These are phyloP conservation scores for Agraylea sexmaculata DNA, from an alignment of 1,140 invertebrate species.

Conservation along the genomic window DNA sequence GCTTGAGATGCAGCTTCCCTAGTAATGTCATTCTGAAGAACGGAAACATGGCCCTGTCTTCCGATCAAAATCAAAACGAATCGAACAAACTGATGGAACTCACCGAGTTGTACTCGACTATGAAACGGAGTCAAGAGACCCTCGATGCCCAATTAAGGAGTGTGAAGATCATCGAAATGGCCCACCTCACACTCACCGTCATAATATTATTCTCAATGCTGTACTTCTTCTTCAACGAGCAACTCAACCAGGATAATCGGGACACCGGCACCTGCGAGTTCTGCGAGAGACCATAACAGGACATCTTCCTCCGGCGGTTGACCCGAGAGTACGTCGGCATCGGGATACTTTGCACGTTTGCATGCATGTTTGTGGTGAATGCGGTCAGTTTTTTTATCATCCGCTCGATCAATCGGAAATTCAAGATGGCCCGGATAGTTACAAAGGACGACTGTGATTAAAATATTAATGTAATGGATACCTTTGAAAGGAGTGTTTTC, in stretches of 20 bases:
- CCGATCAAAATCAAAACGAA: background rate
- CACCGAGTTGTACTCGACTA: background rate
- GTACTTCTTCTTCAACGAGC: conserved; percentile 12
- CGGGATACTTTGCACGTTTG: too few species aligned
- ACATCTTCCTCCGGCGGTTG: conserved; percentile 5
- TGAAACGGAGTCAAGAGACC: conserved; percentile 8
- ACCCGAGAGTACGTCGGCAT: too few species aligned
- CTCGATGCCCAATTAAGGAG: conserved; percentile 12
- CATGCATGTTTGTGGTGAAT: too few species aligned
- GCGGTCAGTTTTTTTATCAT: too few species aligned
- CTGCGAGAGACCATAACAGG: conserved; percentile 17
- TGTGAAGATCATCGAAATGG: conserved; percentile 14
- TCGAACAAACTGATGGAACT: background rate
- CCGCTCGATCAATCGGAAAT: too few species aligned
- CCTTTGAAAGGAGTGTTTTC: too few species aligned
- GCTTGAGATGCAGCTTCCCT: conserved; percentile 34
- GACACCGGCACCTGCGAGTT: conserved; percentile 11
- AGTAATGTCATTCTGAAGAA: conserved; percentile 27
- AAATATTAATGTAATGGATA: too few species aligned
- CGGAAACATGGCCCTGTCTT: conserved; percentile 3
- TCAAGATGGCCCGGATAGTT: too few species aligned
- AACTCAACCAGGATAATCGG: conserved; percentile 7
- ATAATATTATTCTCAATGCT: conserved; percentile 11
- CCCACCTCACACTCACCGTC: conserved; percentile 12
- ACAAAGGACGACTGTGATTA: too few species aligned